These are phyloP conservation scores for Grapholita molesta DNA, from an alignment of 1,140 invertebrate genomes.

Conservation along the genomic window DNA sequence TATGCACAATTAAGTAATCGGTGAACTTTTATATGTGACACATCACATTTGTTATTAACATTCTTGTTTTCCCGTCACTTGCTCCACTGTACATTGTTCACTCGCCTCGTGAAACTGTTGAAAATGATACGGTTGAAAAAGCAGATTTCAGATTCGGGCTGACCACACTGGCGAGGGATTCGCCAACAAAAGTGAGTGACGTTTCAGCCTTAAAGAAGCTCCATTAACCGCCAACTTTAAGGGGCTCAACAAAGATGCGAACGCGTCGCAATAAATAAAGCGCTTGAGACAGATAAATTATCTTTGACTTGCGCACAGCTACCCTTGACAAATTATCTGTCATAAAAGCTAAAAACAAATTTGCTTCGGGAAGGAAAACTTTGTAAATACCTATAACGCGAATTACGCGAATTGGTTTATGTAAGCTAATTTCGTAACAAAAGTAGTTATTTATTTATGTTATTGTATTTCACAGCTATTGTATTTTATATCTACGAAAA, in stretches of 20 bases:
- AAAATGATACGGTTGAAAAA: constrained; percentile 48
- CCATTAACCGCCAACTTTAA: constrained; percentile 72
- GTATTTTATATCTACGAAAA: neutral
- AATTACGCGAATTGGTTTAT: constrained; percentile 26
- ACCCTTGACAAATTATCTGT: constrained; percentile 74
- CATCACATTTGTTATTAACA: too few species aligned
- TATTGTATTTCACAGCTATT: neutral
- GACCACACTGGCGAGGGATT: constrained; percentile 40
- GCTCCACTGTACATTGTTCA: constrained; percentile 33
- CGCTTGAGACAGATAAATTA: constrained; percentile 76
- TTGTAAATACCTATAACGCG: constrained; percentile 42
- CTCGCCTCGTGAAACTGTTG: constrained; percentile 41
- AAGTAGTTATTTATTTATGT: neutral
- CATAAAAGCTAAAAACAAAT: constrained; percentile 73
- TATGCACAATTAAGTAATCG: too few species aligned
- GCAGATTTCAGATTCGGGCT: constrained; percentile 25
- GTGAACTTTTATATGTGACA: too few species aligned
- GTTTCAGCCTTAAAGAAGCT: constrained; percentile 64
- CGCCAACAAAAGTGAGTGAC: constrained; percentile 53
- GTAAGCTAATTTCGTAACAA: neutral
- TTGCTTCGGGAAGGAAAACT: constrained; percentile 57
- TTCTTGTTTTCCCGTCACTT: too few species aligned
- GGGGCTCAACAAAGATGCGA: constrained; percentile 71
- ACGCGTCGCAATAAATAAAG: constrained; percentile 75
- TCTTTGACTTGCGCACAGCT: constrained; percentile 72